Evolutionary conservation across 2,797 vertebrate species (phyloP), one percentile per base, ranked within the genome.

Genomic region (Danionella dracula): DNA sequence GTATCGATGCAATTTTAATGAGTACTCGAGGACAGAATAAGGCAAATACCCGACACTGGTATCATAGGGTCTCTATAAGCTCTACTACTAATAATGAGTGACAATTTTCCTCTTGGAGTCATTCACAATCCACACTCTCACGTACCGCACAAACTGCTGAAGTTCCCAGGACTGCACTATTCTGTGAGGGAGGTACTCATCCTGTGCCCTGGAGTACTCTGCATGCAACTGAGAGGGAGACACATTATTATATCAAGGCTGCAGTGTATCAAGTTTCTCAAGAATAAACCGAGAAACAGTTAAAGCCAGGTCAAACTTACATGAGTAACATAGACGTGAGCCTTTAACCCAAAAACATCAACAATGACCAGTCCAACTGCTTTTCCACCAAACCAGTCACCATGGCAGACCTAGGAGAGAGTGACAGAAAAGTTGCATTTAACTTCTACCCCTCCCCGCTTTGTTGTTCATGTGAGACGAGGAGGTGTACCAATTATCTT

Each of bases 381-480:
- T 71, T 93, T 93, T 41, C 91, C 91, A 0, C 88, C 82, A 69
- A 93, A 92, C 91, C 91, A 93, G 76, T 92, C 91, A 4, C 91
- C 88, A 0, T 93, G 91, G 34, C 73, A 77, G 10, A 85, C 20
- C 81, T 92, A 79, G 3, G 23, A 27, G 23, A 27, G 6, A 27
- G 3, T 3, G 23, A 27, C 3, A 27, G 23, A 27, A 27, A 3
- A 27, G 23, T n/a, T n/a, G n/a, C n/a, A n/a, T n/a, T n/a, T n/a
- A n/a, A n/a, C n/a, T n/a, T n/a, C n/a, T n/a, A n/a, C n/a, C n/a
- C n/a, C n/a, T n/a, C n/a, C n/a, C n/a, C n/a, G n/a, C n/a, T n/a
- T n/a, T n/a, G n/a, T n/a, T n/a, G n/a, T n/a, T n/a, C n/a, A n/a
- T n/a, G n/a, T n/a, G n/a, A n/a, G n/a, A n/a, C n/a, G n/a, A n/a